Evolutionary conservation across 2,797 vertebrate species (phyloP).

Genomic region (Tragopan temminckii): DNA sequence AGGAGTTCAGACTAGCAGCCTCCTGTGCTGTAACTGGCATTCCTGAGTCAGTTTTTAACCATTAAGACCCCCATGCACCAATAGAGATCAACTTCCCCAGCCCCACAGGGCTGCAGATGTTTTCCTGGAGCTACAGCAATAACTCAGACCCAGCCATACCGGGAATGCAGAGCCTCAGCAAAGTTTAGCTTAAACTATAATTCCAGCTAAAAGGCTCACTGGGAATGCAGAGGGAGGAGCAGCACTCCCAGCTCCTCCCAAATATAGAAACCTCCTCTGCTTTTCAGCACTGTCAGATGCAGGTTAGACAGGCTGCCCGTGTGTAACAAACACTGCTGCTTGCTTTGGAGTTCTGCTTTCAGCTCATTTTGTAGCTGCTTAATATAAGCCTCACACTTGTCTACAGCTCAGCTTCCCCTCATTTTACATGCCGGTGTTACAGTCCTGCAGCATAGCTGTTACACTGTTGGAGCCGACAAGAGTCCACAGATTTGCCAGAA

Average conservation of each 20-base stretch:
- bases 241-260: neutral
- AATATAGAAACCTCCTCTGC: neutral
- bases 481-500: neutral
- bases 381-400: neutral
- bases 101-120: neutral
- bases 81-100: accelerated
- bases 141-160: neutral
- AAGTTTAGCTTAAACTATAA: accelerated
- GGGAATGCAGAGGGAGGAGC: neutral
- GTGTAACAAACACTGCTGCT: neutral
- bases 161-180: neutral
- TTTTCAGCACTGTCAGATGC: neutral
- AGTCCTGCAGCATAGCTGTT: neutral
- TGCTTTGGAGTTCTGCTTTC: neutral
- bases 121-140: accelerated
- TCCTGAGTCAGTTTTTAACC: neutral
- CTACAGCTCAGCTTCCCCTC: neutral
- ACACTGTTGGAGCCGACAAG: neutral
- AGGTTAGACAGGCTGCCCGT: neutral
- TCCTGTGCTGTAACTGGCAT: neutral
- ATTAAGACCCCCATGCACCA: neutral
- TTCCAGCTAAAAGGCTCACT: neutral
- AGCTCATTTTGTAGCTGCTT: neutral
- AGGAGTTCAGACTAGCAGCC: neutral
- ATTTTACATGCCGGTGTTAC: neutral